Evolutionary conservation across 1,140 invertebrate species (phyloP), one percentile per base, ranked within the genome.

Genomic region (Papilio xuthus): DNA sequence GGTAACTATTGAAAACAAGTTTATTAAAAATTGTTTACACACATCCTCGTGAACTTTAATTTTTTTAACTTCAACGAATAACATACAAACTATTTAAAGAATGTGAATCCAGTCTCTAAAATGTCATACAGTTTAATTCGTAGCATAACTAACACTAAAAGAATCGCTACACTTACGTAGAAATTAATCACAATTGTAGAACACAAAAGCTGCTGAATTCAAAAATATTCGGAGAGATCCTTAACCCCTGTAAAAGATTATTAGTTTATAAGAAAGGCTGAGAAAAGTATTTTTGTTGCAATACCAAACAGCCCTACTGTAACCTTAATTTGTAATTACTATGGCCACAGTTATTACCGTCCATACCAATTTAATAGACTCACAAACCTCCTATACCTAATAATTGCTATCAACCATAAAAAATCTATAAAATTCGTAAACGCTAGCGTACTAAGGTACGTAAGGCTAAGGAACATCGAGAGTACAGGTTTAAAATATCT

Each of bases 401-500:
- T 18, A 67, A 6, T 26, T 4, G 4, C 32, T 72, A 41, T 28
- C 37, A 42, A 23, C 42, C 32, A 71, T 28, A 23, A 41, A 41
- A 72, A 76, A 23, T 9, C 28, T 50, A 77, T 72, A 23, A 72
- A 44, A 44, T 47, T 26, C 18, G 71, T 72, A 72, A 44, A 26
- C 41, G 4, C 20, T 32, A 20, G 3, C 71, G 41, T 72, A 26
- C 20, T n/a, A n/a, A n/a, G n/a, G n/a, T n/a, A n/a, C n/a, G n/a
- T n/a, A 20, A 9, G 44, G 41, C 12, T 44, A 23, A 72, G 20
- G 71, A 72, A 50, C n/a, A 72, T 71, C 41, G 20, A 15, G 71
- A 72, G 71, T 72, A 72, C 71, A 72, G 41, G 71, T 72, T 67
- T 72, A 72, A 72, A 47, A 72, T 72, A 72, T 72, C 41, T 26